Evolutionary conservation across 2,888 invertebrate species (phyloP).

Genomic region (Neoitamus cyanurus): DNA sequence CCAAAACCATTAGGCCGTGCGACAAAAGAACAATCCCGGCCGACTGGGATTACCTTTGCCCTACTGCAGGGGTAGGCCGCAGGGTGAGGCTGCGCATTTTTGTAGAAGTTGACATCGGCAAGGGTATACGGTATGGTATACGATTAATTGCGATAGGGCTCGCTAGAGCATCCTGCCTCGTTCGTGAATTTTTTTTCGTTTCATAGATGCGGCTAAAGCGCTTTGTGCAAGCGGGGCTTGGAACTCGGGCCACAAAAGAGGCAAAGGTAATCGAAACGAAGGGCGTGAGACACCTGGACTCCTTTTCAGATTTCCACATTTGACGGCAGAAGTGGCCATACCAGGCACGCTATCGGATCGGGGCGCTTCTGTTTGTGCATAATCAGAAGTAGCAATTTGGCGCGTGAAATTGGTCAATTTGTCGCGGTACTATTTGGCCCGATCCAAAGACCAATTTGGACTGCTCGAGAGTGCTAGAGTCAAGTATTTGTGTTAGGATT

Average conservation of each 20-base stretch:
- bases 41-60: constrained; percentile 26
- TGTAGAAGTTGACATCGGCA: not conserved
- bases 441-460: constrained; percentile 26
- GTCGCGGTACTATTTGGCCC: constrained; percentile 53
- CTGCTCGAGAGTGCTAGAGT: constrained; percentile 8
- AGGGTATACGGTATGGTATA: too few relatives aligned
- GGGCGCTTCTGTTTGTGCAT: constrained; percentile 34
- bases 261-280: constrained; percentile 42
- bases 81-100: constrained; percentile 39
- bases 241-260: constrained; percentile 13
- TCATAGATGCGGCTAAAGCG: not conserved
- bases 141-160: constrained; percentile 39
- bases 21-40: constrained; percentile 42
- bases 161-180: not conserved
- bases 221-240: constrained; percentile 11
- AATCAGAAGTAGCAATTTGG: constrained; percentile 64
- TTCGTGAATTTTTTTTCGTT: not conserved
- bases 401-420: constrained; percentile 66
- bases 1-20: constrained; percentile 37
- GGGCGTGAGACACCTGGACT: constrained; percentile 49
- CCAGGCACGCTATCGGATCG: not conserved
- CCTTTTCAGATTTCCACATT: not conserved
- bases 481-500: constrained; percentile 39
- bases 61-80: not conserved
- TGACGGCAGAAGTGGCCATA: not conserved